These are phyloP conservation scores for Palythoa caribaeorum DNA, from an alignment of 92 coral and sea anemone species.

Conservation along the genomic window DNA sequence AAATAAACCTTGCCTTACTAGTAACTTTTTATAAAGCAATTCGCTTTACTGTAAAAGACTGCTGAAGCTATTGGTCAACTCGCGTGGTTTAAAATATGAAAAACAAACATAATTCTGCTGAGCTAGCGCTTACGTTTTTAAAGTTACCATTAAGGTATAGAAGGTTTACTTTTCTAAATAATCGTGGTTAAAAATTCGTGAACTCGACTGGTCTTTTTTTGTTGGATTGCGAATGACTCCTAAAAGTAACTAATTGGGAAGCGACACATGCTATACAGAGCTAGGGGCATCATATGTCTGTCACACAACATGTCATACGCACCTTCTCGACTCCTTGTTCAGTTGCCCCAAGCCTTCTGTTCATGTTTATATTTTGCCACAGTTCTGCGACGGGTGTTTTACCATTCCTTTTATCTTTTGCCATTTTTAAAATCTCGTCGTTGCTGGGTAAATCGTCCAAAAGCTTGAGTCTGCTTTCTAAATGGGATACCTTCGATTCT, in stretches of 20 bases:
- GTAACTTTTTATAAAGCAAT: not conserved
- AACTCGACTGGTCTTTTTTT: not conserved
- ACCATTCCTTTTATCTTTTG: conserved; percentile 77
- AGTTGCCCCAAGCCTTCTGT: conserved; percentile 94
- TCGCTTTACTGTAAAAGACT: not conserved
- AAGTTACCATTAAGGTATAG: not conserved
- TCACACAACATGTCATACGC: conserved; percentile 16
- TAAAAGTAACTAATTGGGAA: not conserved
- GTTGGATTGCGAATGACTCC: not conserved
- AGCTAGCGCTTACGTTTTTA: not conserved
- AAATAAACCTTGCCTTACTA: not conserved
- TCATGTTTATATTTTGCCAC: conserved; percentile 98
- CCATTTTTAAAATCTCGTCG: conserved; percentile 86
- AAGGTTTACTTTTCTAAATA: not conserved
- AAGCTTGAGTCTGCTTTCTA: conserved; percentile 81
- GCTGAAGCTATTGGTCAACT: too few species aligned
- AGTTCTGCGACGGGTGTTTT: conserved; percentile 94
- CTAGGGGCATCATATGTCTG: not conserved
- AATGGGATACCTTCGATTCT: conserved; percentile 79
- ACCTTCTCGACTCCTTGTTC: conserved; percentile 99
- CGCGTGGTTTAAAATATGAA: too few species aligned
- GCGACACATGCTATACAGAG: not conserved
- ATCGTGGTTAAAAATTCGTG: not conserved
- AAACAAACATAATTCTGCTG: too few species aligned
- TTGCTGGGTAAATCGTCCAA: conserved; percentile 94